A percentile compares a stretch with the other conserved stretches of the same genome.
Evolutionary conservation across 2,113 vertebrate species (phyloP).

Genomic region (Corythaeola cristata): DNA sequence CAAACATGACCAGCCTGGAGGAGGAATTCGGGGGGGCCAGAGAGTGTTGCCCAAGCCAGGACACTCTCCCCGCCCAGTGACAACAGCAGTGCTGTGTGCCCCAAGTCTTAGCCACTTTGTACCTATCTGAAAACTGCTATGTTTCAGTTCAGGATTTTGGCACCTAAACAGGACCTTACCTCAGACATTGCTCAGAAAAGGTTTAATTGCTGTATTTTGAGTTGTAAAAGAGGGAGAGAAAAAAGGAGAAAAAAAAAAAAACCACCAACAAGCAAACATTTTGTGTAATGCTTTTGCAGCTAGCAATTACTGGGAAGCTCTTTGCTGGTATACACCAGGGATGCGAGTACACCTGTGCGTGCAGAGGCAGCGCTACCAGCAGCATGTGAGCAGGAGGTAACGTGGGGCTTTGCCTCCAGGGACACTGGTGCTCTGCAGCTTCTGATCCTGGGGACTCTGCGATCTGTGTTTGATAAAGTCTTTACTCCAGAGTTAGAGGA

Average conservation of each 20-base stretch:
- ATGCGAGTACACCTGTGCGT: neutral
- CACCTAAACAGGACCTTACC: neutral
- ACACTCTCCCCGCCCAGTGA: accelerated
- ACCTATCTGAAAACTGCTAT: neutral
- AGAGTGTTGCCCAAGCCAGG: neutral
- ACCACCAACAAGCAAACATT: neutral
- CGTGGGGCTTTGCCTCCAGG: neutral
- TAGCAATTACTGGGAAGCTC: neutral
- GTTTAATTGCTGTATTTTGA: neutral
- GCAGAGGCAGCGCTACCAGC: neutral
- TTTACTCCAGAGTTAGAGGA: neutral
- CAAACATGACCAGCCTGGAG: accelerated
- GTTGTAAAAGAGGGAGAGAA: neutral
- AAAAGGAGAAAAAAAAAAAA: too few relatives aligned
- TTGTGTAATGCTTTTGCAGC: neutral
- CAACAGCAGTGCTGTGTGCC: neutral
- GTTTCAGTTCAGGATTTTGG: neutral
- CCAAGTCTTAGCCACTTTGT: neutral
- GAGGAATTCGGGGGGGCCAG: neutral
- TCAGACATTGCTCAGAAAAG: neutral
- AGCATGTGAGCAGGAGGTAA: neutral
- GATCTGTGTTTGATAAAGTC: neutral
- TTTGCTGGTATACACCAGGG: neutral
- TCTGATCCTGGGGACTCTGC: neutral
- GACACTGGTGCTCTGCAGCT: accelerated